Conservation (phyloP, 2,888 invertebrate genomes). For the Xestoiulus laeticollis region DNA sequence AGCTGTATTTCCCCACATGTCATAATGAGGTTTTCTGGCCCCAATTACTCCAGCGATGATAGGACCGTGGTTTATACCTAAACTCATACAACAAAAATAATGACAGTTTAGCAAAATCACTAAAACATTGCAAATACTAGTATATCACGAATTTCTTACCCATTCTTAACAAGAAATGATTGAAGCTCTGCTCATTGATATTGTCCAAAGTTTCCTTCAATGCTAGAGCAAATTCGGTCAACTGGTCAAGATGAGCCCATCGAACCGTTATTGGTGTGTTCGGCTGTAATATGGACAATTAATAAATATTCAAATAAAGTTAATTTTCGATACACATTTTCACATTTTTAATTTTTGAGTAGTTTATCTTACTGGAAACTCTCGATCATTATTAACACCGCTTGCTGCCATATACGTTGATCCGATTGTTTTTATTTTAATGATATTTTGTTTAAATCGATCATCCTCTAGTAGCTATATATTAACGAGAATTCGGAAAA, state of each 20-base stretch:
- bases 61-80: conserved; percentile 91
- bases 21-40: conserved; percentile 93
- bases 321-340: conserved; percentile 27
- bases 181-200: conserved; percentile 94
- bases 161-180: conserved; percentile 92
- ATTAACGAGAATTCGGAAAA: no score
- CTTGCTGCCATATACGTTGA: conserved; percentile 97
- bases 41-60: conserved; percentile 96
- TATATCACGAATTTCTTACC: no score
- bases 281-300: conserved; percentile 61
- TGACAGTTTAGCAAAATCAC: not conserved
- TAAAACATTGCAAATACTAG: no score
- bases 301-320: no score
- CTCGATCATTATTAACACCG: conserved; percentile 73
- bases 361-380: conserved; percentile 54
- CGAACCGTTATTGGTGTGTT: conserved; percentile 77
- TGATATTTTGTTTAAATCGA: conserved; percentile 79
- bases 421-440: conserved; percentile 94
- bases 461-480: conserved; percentile 86
- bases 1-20: conserved; percentile 92
- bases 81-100: conserved; percentile 40
- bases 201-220: conserved; percentile 88
- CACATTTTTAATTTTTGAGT: no score
- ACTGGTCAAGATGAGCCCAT: conserved; percentile 83
- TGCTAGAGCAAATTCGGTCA: conserved; percentile 91